Evolutionary conservation across 2,888 invertebrate genomes (phyloP).

Genomic region (Melanophora roralis): DNA sequence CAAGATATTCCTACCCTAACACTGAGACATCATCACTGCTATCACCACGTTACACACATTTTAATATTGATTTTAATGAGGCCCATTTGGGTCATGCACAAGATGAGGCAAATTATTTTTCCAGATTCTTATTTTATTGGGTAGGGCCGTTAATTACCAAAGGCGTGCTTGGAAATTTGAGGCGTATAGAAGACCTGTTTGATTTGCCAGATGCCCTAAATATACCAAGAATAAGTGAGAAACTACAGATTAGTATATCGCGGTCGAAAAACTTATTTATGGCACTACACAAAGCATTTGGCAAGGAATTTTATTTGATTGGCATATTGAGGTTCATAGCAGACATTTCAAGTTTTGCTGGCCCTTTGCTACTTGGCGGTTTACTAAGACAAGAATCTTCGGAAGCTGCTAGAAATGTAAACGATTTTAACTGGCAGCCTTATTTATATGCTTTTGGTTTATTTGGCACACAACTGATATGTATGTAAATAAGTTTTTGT

Average conservation of each 20-base stretch:
- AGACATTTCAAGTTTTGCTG: slow-evolving; percentile 91
- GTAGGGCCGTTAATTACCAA: slow-evolving; percentile 90
- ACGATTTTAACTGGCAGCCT: slow-evolving; percentile 81
- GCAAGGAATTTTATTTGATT: slow-evolving; percentile 88
- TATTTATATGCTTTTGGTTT: slow-evolving; percentile 84
- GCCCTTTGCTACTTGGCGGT: slow-evolving; percentile 90
- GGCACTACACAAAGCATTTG: slow-evolving; percentile 87
- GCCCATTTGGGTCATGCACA: slow-evolving; percentile 88
- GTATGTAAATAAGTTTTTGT: slow-evolving; percentile 78
- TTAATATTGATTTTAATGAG: slow-evolving; percentile 83
- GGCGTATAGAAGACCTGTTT: slow-evolving; percentile 87
- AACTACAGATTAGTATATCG: slow-evolving; percentile 74
- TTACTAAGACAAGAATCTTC: slow-evolving; percentile 80
- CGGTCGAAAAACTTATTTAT: slow-evolving; percentile 79
- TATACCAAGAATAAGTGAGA: slow-evolving; percentile 72
- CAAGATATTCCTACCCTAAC: slow-evolving; percentile 45
- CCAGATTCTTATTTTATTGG: slow-evolving; percentile 91
- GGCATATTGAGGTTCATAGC: slow-evolving; percentile 89
- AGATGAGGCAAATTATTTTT: slow-evolving; percentile 84
- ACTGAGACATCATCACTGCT: slow-evolving; percentile 77
- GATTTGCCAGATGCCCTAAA: slow-evolving; percentile 81
- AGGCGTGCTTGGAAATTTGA: slow-evolving; percentile 85
- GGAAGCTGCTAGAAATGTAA: slow-evolving; percentile 80
- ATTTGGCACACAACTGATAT: slow-evolving; percentile 82
- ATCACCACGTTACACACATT: slow-evolving; percentile 80